A percentile compares a stretch with the other conserved stretches of the same genome.
Conservation (phyloP, 2,888 invertebrate genomes). For the Xanthia togata region DNA sequence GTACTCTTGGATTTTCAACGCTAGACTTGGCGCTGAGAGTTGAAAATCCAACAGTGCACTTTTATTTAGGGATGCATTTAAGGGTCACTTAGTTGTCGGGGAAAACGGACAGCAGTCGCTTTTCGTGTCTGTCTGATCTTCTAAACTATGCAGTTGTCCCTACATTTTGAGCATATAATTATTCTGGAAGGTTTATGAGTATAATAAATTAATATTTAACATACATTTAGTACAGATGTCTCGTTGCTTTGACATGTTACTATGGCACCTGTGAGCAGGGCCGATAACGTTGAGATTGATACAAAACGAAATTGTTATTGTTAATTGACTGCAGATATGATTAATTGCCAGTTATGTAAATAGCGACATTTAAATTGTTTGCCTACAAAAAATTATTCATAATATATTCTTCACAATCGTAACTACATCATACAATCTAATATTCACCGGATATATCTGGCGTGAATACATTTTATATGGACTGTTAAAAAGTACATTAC, state of each 20-base stretch:
- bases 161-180: too few species aligned
- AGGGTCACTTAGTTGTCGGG: too few species aligned
- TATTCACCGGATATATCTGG: neutral
- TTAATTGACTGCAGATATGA: neutral
- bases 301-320: neutral
- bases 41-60: too few species aligned
- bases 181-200: neutral
- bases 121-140: neutral
- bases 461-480: neutral
- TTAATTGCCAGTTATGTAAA: neutral
- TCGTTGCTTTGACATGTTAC: neutral
- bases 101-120: neutral
- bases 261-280: neutral
- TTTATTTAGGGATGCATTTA: too few species aligned
- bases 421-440: neutral
- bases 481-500: constrained; percentile 7
- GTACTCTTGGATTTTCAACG: too few species aligned
- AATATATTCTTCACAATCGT: neutral
- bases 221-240: neutral
- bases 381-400: neutral
- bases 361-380: neutral
- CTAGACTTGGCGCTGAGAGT: too few species aligned
- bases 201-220: neutral
- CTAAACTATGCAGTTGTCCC: too few species aligned
- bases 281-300: neutral